phyloP scores from a whole-genome alignment of 2,888 invertebrate species.

The Drosophila longiperda region DNA sequence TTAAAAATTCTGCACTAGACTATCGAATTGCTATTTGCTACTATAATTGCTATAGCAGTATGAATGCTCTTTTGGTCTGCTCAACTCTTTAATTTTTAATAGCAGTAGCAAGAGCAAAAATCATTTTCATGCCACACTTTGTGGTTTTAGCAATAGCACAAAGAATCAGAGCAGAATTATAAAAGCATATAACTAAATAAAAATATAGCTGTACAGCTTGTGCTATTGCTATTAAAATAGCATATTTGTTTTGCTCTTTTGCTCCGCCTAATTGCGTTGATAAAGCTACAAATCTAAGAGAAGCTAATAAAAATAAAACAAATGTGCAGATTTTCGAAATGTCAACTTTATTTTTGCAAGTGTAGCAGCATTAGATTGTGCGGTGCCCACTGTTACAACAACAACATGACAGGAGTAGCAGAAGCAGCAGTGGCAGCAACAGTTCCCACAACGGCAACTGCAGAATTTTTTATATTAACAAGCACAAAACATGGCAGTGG shows the following conservation, averaged over 20 bases:
- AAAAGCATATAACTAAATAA: background rate
- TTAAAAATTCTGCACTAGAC: background rate
- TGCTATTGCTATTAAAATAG: background rate
- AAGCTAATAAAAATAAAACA: background rate
- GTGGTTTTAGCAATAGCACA: background rate
- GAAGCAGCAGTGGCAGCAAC: constrained; percentile 25
- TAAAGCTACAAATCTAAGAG: background rate
- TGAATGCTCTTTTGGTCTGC: background rate
- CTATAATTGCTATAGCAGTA: background rate
- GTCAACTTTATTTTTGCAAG: background rate
- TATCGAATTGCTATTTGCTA: background rate
- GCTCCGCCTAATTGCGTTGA: background rate
- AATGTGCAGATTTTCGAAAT: background rate
- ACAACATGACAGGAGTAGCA: constrained; percentile 8
- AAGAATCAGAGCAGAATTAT: background rate
- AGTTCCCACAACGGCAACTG: constrained; percentile 27
- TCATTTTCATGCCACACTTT: background rate
- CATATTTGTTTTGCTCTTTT: background rate
- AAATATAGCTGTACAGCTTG: no score
- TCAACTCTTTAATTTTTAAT: background rate
- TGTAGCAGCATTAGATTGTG: constrained; percentile 14
- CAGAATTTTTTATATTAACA: constrained; percentile 74
- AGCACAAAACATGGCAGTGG: constrained; percentile 62
- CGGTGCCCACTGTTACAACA: constrained; percentile 19
- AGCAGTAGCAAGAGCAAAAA: no score